These are phyloP conservation scores for Prunella himalayana DNA, from an alignment of 2,113 vertebrate species.

Conservation along the genomic window DNA sequence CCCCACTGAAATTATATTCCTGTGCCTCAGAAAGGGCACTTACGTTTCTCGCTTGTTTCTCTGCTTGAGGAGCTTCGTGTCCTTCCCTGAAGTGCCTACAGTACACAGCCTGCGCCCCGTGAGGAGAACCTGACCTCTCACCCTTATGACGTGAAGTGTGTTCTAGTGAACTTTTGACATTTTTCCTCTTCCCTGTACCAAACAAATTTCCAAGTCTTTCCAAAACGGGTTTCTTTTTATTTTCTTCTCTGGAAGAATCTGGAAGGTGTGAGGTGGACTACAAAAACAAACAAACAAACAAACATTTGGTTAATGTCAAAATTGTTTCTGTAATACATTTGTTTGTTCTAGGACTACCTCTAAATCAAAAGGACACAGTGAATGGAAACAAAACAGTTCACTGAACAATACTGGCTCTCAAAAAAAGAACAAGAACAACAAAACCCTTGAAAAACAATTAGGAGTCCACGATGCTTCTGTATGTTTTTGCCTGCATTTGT, in stretches of 20 bases:
- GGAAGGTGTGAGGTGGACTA: slow-evolving; percentile 74
- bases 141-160: slow-evolving; percentile 4
- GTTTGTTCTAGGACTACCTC: background rate
- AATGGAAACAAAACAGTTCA: background rate
- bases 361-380: background rate
- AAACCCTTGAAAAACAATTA: background rate
- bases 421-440: background rate
- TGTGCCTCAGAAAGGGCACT: background rate
- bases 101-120: background rate
- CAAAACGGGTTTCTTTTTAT: slow-evolving; percentile 76
- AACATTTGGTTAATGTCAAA: background rate
- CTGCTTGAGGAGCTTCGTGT: slow-evolving; percentile 5
- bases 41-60: background rate
- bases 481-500: background rate
- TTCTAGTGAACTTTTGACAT: slow-evolving; percentile 58
- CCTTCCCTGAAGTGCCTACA: slow-evolving; percentile 22
- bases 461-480: background rate
- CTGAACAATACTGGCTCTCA: background rate
- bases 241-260: slow-evolving; percentile 70
- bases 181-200: slow-evolving; percentile 69
- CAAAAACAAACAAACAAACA: slow-evolving; percentile 22
- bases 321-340: background rate
- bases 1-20: slow-evolving; percentile 35
- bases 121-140: slow-evolving; percentile 22
- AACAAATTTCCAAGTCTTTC: slow-evolving; percentile 77